These are phyloP conservation scores for Poecilia velifera DNA, from an alignment of 2,797 vertebrate species.

Conservation along the genomic window DNA sequence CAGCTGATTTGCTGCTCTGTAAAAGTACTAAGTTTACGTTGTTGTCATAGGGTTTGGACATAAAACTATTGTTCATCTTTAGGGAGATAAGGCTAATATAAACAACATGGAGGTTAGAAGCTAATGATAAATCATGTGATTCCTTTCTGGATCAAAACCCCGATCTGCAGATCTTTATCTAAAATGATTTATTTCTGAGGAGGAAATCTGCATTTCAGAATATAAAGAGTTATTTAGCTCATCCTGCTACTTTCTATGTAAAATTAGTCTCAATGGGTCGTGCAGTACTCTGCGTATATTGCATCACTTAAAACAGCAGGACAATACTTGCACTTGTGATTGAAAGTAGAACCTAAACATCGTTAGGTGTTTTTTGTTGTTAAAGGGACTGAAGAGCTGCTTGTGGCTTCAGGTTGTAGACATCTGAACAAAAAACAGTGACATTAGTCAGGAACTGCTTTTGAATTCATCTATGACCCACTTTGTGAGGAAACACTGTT, in stretches of 20 bases:
- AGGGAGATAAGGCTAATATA: not conserved
- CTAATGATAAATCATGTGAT: not conserved
- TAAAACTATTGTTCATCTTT: not conserved
- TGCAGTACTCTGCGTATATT: not conserved
- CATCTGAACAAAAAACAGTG: not conserved
- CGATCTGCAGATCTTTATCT: not conserved
- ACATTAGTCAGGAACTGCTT: not conserved
- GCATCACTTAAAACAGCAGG: not conserved
- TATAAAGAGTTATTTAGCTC: not conserved
- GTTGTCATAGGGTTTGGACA: not conserved
- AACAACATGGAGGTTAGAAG: not conserved
- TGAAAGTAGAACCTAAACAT: not conserved
- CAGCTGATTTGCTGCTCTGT: not conserved
- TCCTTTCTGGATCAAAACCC: not conserved
- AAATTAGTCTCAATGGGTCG: not conserved
- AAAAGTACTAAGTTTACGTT: not conserved
- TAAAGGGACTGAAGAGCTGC: not conserved
- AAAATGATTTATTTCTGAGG: not conserved
- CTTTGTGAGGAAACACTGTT: not conserved
- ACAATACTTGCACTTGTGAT: not conserved
- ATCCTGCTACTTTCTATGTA: not conserved
- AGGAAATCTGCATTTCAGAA: not conserved
- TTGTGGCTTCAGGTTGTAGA: not conserved
- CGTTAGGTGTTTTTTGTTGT: not conserved
- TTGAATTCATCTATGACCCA: not conserved